Conservation (phyloP, 2,888 invertebrate genomes). For the Colostygia pectinataria region DNA sequence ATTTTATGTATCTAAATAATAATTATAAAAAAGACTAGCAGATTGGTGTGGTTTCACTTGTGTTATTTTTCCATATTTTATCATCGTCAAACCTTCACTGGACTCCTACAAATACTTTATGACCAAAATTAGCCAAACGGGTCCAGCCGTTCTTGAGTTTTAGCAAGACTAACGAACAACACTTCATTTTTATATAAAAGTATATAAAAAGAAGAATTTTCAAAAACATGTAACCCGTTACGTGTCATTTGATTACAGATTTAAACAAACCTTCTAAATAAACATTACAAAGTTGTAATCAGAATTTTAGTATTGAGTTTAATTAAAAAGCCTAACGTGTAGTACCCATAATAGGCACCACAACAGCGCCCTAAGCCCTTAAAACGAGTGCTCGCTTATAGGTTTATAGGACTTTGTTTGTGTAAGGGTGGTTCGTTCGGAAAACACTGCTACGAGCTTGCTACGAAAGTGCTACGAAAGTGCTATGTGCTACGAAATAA, state of each 20-base stretch:
- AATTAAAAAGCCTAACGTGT: slow-evolving; percentile 72
- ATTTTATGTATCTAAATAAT: too few species aligned
- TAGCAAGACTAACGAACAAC: too few species aligned
- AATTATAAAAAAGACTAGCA: too few species aligned
- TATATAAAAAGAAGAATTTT: too few species aligned
- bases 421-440: slow-evolving; percentile 36
- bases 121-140: too few species aligned
- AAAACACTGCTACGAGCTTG: slow-evolving; percentile 6
- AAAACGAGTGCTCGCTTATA: slow-evolving; percentile 44
- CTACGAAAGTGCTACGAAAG: slow-evolving; percentile 11
- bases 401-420: slow-evolving; percentile 48
- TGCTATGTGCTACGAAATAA: slow-evolving; percentile 2
- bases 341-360: slow-evolving; percentile 68
- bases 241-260: background rate
- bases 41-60: too few species aligned
- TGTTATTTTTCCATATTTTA: too few species aligned
- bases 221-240: too few species aligned
- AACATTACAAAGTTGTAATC: slow-evolving; percentile 19
- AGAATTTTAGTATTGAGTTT: slow-evolving; percentile 47
- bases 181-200: too few species aligned
- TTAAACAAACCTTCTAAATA: background rate
- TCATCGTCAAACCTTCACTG: too few species aligned
- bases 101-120: too few species aligned
- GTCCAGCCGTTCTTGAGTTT: too few species aligned
- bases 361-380: slow-evolving; percentile 56